Conservation (phyloP, 2,888 invertebrate species). For the Cephalotes varians region DNA sequence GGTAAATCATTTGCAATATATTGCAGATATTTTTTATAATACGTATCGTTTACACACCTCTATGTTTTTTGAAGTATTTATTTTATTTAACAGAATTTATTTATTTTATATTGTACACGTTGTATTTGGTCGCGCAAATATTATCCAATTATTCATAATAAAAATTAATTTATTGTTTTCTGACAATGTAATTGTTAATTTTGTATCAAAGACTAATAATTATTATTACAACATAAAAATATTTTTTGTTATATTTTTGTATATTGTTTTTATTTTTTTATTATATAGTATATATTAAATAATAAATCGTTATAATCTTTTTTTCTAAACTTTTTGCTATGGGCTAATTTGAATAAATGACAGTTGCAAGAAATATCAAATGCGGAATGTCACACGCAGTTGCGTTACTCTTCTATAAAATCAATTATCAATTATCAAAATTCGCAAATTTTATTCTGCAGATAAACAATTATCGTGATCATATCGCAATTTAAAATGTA, state of each 20-base stretch:
- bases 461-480: background rate
- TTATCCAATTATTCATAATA: background rate
- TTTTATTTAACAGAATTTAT: conserved; percentile 8
- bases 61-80: background rate
- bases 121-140: background rate
- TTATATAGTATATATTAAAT: background rate
- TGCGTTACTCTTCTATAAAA: conserved; percentile 13
- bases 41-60: background rate
- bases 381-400: background rate
- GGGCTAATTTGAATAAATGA: conserved; percentile 2
- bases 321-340: background rate
- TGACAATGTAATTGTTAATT: background rate
- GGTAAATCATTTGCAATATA: background rate
- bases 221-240: background rate
- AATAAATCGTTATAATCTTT: background rate
- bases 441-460: conserved; percentile 6
- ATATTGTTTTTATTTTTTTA: background rate
- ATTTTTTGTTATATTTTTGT: background rate
- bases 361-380: conserved; percentile 23
- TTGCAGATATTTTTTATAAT: background rate
- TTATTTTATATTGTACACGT: background rate
- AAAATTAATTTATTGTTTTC: background rate
- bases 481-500: conserved; percentile 5
- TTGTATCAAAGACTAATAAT: background rate
- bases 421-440: conserved; percentile 33